These are phyloP conservation scores for Thomomys bottae DNA, from an alignment of 2,113 vertebrate genomes.

Conservation along the genomic window DNA sequence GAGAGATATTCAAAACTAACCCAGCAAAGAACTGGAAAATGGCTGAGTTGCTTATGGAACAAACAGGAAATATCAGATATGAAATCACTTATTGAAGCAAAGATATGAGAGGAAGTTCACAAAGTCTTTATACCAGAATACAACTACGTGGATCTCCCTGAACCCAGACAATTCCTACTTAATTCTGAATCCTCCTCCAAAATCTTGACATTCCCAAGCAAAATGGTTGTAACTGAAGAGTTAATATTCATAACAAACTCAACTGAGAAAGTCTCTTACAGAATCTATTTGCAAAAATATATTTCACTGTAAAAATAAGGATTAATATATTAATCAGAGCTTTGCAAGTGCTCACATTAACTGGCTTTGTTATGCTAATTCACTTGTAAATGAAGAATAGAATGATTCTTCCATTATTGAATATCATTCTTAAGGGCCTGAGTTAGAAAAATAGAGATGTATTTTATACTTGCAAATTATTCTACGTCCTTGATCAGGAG, in stretches of 20 bases:
- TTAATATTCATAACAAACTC: constrained; percentile 75
- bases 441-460: constrained; percentile 86
- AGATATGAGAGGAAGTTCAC: not conserved
- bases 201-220: not conserved
- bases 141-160: not conserved
- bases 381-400: constrained; percentile 86
- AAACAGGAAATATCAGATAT: not conserved
- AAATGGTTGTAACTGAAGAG: constrained; percentile 56
- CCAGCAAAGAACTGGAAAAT: not conserved
- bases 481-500: constrained; percentile 66
- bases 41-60: not conserved
- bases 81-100: not conserved
- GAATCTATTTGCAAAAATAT: constrained; percentile 80
- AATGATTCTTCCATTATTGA: constrained; percentile 85
- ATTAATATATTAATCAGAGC: constrained; percentile 89
- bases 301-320: constrained; percentile 82
- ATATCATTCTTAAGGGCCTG: constrained; percentile 83
- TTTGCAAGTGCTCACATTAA: constrained; percentile 86
- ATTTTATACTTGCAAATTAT: constrained; percentile 82
- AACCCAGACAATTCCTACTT: not conserved
- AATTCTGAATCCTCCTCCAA: not conserved
- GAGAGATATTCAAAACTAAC: not conserved
- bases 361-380: constrained; percentile 88
- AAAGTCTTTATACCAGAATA: not conserved
- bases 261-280: constrained; percentile 69